Percentiles rank a stretch among this genome's conserved stretches.
phyloP scores from a whole-genome alignment of 1,140 invertebrate genomes.

The Caenorhabditis brenneri region DNA sequence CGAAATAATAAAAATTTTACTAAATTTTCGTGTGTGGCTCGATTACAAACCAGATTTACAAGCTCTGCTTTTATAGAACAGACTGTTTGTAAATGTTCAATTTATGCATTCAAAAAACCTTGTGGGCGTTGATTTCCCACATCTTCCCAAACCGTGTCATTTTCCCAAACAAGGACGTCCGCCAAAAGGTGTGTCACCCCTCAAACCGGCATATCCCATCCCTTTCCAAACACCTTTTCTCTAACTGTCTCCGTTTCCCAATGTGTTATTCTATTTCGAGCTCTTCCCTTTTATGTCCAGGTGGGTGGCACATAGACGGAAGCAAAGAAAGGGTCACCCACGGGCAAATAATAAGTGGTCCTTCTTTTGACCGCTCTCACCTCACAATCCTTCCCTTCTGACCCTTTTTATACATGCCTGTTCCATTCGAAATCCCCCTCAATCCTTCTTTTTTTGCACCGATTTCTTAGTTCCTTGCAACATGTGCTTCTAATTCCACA shows the following conservation, averaged over 20 bases:
- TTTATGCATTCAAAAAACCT: no score
- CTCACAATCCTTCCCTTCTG: neutral
- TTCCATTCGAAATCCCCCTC: neutral
- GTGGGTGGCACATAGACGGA: constrained; percentile 23
- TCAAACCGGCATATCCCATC: constrained; percentile 21
- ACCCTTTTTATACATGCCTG: neutral
- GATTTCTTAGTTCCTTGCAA: neutral
- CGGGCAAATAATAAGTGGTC: constrained; percentile 42
- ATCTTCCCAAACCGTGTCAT: neutral
- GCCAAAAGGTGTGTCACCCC: constrained; percentile 22
- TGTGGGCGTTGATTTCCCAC: no score
- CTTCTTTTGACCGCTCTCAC: neutral
- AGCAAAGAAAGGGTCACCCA: constrained; percentile 19
- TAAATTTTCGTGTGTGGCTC: no score
- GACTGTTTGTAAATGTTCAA: no score
- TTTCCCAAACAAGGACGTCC: neutral
- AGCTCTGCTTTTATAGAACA: no score
- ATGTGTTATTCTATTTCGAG: neutral
- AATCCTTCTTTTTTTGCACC: neutral
- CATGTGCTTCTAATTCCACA: constrained; percentile 40
- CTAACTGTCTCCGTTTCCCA: neutral
- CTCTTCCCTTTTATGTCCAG: constrained; percentile 29
- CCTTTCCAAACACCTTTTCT: constrained; percentile 1
- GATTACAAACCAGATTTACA: no score
- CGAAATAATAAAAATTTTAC: no score